Evolutionary conservation across 92 coral and sea anemone genomes (phyloP).

Genomic region (Bergia sp.): DNA sequence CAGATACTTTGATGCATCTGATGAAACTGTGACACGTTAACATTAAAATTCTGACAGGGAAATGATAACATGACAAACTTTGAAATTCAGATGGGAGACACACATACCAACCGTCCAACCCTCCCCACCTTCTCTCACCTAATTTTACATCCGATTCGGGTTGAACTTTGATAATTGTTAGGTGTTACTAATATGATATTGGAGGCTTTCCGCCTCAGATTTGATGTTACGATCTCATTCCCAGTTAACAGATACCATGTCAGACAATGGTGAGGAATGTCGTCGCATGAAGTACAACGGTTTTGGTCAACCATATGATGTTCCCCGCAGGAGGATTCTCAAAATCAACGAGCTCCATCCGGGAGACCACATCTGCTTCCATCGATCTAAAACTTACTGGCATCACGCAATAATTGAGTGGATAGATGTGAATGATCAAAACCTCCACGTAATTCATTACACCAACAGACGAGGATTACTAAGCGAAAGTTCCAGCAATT

Average conservation of each 20-base stretch:
- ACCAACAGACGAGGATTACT: not conserved
- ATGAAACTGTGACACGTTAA: too few species aligned
- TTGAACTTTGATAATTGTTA: too few species aligned
- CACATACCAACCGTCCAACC: too few species aligned
- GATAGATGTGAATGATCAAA: slow-evolving; percentile 15
- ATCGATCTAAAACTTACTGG: slow-evolving; percentile 27
- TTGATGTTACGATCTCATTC: too few species aligned
- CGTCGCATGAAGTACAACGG: not conserved
- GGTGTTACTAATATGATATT: too few species aligned
- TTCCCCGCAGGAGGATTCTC: not conserved
- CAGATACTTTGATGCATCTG: too few species aligned
- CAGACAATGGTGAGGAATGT: not conserved
- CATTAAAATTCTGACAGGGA: too few species aligned
- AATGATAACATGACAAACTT: too few species aligned
- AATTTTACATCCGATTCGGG: too few species aligned
- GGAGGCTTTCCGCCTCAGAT: too few species aligned
- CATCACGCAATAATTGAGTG: slow-evolving; percentile 28
- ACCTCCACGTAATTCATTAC: slow-evolving; percentile 15
- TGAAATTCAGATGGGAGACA: too few species aligned
- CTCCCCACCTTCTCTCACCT: too few species aligned
- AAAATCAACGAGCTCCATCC: not conserved
- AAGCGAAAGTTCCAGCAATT: not conserved
- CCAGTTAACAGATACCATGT: not conserved
- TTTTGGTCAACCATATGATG: slow-evolving; percentile 12
- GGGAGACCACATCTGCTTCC: slow-evolving; percentile 22